Conservation (phyloP, 1,140 invertebrate genomes). For the Druon quercuslanigerum region DNA sequence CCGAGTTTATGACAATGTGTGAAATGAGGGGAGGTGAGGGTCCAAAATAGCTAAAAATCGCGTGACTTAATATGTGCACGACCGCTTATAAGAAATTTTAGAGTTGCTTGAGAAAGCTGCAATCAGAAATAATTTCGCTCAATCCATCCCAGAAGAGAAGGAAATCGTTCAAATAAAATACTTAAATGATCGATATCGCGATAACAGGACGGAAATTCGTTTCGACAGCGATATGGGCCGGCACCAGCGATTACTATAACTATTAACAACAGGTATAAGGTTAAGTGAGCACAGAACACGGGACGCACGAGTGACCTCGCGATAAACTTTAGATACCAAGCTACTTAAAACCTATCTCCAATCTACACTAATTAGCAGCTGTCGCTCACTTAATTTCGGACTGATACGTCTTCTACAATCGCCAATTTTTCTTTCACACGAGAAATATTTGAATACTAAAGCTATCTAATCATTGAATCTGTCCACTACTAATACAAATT, state of each 20-base stretch:
- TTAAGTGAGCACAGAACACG: slow-evolving; percentile 10
- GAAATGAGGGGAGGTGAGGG: too few relatives aligned
- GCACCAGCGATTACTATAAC: background rate
- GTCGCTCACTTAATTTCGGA: slow-evolving; percentile 27
- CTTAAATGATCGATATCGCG: too few relatives aligned
- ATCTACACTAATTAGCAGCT: slow-evolving; percentile 29
- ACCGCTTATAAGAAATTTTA: too few relatives aligned
- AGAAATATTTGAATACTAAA: too few relatives aligned
- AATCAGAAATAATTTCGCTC: background rate
- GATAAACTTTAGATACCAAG: slow-evolving; percentile 26
- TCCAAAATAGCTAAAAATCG: too few relatives aligned
- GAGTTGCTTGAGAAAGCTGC: too few relatives aligned
- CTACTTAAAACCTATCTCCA: slow-evolving; percentile 19
- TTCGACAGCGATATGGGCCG: background rate
- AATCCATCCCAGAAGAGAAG: background rate
- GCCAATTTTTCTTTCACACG: too few relatives aligned
- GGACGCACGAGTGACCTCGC: slow-evolving; percentile 1
- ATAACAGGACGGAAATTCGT: background rate
- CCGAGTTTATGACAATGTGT: too few relatives aligned
- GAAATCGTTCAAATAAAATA: too few relatives aligned
- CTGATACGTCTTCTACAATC: background rate
- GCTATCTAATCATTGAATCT: too few relatives aligned
- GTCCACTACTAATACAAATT: too few relatives aligned
- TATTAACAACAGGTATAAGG: slow-evolving; percentile 20
- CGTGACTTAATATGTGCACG: too few relatives aligned